phyloP scores from a whole-genome alignment of 1,140 invertebrate species.

The Papilio polyxenes region DNA sequence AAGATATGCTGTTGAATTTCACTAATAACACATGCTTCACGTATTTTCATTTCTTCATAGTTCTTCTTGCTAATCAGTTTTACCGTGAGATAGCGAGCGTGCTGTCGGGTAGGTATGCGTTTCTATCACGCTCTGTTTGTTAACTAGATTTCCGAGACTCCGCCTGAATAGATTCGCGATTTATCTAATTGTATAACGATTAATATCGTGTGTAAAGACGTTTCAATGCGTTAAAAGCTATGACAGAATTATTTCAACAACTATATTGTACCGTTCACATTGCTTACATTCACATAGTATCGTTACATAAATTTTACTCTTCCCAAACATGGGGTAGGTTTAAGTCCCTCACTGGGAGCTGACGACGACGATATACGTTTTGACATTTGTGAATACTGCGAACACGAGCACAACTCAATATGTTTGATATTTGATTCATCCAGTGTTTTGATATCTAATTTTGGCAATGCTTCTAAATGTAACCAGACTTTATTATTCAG shows the following conservation, averaged over 20 bases:
- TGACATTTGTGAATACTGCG: no score
- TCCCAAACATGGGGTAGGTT: no score
- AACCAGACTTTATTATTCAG: no score
- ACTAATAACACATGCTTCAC: background rate
- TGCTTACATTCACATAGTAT: background rate
- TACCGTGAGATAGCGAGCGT: slow-evolving; percentile 10
- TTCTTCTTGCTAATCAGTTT: slow-evolving; percentile 29
- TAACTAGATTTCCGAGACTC: slow-evolving; percentile 45
- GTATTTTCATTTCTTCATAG: slow-evolving; percentile 14
- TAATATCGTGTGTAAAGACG: background rate
- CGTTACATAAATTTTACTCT: no score
- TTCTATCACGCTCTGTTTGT: slow-evolving; percentile 57
- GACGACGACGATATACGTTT: no score
- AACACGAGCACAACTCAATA: no score
- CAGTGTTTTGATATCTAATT: no score
- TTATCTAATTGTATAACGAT: slow-evolving; percentile 26
- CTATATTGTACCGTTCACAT: background rate
- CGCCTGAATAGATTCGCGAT: slow-evolving; percentile 27
- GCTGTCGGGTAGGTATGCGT: slow-evolving; percentile 53
- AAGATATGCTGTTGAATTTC: background rate
- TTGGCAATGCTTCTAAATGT: no score
- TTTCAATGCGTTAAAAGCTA: background rate
- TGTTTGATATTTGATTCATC: no score
- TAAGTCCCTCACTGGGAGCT: no score
- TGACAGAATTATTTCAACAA: background rate